Evolutionary conservation across 2,888 invertebrate genomes (phyloP), one percentile per base, ranked within the genome.

Genomic region (Trimorus sp.): DNA sequence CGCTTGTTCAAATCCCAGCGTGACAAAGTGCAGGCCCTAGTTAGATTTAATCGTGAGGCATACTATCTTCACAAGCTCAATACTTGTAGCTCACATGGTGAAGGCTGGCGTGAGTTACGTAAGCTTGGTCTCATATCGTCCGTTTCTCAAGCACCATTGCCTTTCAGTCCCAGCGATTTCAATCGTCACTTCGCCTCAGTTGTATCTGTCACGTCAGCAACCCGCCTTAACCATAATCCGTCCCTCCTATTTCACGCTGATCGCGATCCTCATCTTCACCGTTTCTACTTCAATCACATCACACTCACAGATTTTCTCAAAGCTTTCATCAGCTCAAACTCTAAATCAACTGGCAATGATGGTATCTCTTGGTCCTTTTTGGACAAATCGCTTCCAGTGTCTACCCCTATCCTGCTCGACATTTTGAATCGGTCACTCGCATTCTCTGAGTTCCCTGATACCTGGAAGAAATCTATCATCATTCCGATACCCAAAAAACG

Each of bases 401-500:
- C 48, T 6, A 48, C 14, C 48, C 12, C n/a, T 12, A 0, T 12
- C 48, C 1, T 48, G 14, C 48, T 48, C n/a, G 48, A 48, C 7
- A 11, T 48, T 0, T 7, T 48, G n/a, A 48, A 48, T 12, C 48
- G n/a, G 1, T 48, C 48, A 2, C 12, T 5, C 1, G 7, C 12
- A 7, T 48, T 2, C 48, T 7, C 6, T 48, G 48, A 48, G 6
- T 62, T 45, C 26, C 63, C 63, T 9, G 26, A 16, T 6, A 26
- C 26, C 14, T 65, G 65, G 65, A 65, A 14, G 26, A 65, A 1
- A n/a, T 65, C 9, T 9, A 38, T 5, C 40, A 40, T 11, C 1
- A 56, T 56, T 56, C 7, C 12, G 7, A 8, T 36, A 11, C 54
- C 54, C 5, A 56, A 56, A n/a, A 56, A 12, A 11, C 26, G 12